These are phyloP conservation scores for Goniozus legneri DNA, from an alignment of 1,140 invertebrate species.

Conservation along the genomic window DNA sequence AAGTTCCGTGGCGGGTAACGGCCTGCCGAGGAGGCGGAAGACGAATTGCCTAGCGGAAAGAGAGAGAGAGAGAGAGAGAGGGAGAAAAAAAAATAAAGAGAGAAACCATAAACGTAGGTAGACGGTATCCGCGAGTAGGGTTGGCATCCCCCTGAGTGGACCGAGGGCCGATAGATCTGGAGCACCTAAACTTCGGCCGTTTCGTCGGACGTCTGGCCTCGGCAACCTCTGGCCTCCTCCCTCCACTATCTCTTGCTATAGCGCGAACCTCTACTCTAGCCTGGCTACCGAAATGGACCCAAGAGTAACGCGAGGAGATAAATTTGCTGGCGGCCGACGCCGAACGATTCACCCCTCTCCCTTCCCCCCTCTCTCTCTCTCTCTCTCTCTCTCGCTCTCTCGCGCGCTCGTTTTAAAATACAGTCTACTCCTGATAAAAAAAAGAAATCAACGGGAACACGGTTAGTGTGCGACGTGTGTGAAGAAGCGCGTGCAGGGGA, in stretches of 20 bases:
- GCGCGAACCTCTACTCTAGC: constrained; percentile 19
- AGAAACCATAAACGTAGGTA: constrained; percentile 14
- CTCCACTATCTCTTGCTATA: not conserved
- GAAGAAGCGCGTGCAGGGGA: not conserved
- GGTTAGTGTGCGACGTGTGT: too few species aligned
- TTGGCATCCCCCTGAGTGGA: constrained; percentile 33
- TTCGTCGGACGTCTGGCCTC: not conserved
- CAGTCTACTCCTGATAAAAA: constrained; percentile 10
- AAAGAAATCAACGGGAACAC: too few species aligned
- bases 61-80: constrained; percentile 1
- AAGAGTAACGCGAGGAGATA: constrained; percentile 35
- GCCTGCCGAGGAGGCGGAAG: too few species aligned
- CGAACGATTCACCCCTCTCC: constrained; percentile 19
- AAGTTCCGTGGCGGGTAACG: too few species aligned
- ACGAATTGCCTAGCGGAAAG: too few species aligned
- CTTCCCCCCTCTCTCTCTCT: too few species aligned
- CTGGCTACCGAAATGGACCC: constrained; percentile 40
- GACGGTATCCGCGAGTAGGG: constrained; percentile 28
- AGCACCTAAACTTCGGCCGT: constrained; percentile 23
- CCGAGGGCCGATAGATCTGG: constrained; percentile 38
- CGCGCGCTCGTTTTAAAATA: too few species aligned
- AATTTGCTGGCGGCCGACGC: constrained; percentile 35
- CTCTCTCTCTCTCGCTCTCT: too few species aligned
- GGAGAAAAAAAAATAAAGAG: not conserved
- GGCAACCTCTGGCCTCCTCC: not conserved